These are phyloP conservation scores for Oncorhynchus nerka DNA, from an alignment of 2,113 vertebrate genomes.

Conservation along the genomic window DNA sequence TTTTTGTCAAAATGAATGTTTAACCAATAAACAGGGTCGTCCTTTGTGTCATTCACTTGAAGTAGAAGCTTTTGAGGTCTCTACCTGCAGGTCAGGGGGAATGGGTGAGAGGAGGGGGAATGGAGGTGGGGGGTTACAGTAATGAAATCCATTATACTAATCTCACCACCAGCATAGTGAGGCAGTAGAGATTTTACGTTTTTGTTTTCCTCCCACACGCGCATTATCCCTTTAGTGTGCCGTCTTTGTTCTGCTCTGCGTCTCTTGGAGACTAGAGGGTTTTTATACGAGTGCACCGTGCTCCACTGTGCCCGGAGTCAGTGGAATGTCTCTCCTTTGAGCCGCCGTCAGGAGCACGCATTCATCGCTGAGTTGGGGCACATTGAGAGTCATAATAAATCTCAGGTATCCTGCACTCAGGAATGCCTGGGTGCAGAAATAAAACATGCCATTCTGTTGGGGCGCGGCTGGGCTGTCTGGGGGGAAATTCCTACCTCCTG, in stretches of 20 bases:
- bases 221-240: conserved; percentile 15
- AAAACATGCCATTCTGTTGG: conserved; percentile 11
- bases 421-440: conserved; percentile 47
- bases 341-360: conserved; percentile 48
- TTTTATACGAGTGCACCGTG: conserved; percentile 27
- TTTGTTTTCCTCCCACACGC: conserved; percentile 38
- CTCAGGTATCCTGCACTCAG: conserved; percentile 45
- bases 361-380: conserved; percentile 39
- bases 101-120: background rate
- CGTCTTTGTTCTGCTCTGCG: conserved; percentile 37
- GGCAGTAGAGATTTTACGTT: conserved; percentile 18
- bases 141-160: conserved; percentile 58
- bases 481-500: conserved; percentile 5
- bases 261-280: conserved; percentile 41
- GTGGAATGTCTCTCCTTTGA: conserved; percentile 63
- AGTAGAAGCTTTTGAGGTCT: conserved; percentile 56
- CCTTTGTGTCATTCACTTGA: conserved; percentile 25
- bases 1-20: conserved; percentile 47
- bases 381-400: conserved; percentile 51
- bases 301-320: conserved; percentile 22
- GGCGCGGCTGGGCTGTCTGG: background rate
- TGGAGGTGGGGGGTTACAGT: conserved; percentile 18
- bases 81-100: conserved; percentile 51
- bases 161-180: conserved; percentile 37
- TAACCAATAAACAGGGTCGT: conserved; percentile 42